Evolutionary conservation across 2,797 vertebrate genomes (phyloP), one percentile per base, ranked within the genome.

Genomic region (Coreius guichenoti): DNA sequence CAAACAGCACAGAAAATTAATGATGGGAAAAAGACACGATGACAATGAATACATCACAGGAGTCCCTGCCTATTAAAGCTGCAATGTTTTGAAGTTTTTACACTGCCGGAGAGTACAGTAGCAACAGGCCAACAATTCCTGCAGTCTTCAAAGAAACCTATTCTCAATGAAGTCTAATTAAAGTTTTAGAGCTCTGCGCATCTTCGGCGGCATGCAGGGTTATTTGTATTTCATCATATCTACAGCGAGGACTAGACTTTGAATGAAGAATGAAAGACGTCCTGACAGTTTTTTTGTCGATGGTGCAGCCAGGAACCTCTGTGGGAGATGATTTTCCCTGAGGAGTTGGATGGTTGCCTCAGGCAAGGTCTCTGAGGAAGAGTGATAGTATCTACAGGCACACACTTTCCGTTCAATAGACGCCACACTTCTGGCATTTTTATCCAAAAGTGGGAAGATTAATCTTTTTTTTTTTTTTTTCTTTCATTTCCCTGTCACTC

Each of bases 121-220:
- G 79, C 74, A 78, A 81, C 80, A 84, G 82, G 76, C 80, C 77
- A 78, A 81, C 84, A 81, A 76, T 76, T 65, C 82, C 81, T 73
- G 49, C 43, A 49, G 69, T 80, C 87, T 88, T 83, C 75, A 86
- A 86, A 80, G 85, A 86, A 91, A 91, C 86, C 77, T 90, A 89
- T 77, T 83, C 89, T 91, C 93, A 94, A 95, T 94, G 92, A 94
- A 93, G 91, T 92, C 92, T 93, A 95, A 95, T 95, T 95, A 94
- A 93, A 93, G 90, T 86, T 85, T 79, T 72, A 69, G 12, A 74
- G 80, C 51, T 82, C 68, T 70, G 89, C 90, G 89, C 86, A 88
- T 91, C 90, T 80, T 81, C 77, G 90, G 89, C 89, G 26, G 88
- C 91, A 90, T 91, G 86, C 90, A 63, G 43, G 89, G 88, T 90